Evolutionary conservation across 1,140 invertebrate genomes (phyloP).

Genomic region (Ooceraea biroi): DNA sequence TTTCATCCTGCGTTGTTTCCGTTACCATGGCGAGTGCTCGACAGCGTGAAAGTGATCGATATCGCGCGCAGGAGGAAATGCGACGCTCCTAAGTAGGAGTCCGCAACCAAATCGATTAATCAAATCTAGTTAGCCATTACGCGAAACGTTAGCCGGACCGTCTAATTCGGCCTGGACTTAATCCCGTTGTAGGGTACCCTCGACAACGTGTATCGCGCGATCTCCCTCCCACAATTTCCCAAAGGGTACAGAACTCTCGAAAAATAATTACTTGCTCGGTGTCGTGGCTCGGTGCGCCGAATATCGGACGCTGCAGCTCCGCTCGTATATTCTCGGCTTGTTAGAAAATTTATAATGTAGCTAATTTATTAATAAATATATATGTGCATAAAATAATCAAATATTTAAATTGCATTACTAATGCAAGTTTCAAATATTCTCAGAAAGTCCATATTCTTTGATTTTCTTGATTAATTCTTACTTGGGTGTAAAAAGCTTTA

Average conservation of each 20-base stretch:
- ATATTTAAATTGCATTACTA: no score
- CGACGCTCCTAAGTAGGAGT: conserved; percentile 60
- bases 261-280: conserved; percentile 38
- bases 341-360: not conserved
- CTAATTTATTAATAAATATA: conserved; percentile 39
- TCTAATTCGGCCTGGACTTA: conserved; percentile 57
- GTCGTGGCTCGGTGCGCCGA: not conserved
- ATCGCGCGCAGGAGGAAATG: conserved; percentile 51
- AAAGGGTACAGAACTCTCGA: conserved; percentile 26
- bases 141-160: conserved; percentile 13
- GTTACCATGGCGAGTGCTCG: not conserved
- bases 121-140: conserved; percentile 76
- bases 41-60: conserved; percentile 63
- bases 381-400: no score
- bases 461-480: no score
- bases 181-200: conserved; percentile 65
- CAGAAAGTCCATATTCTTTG: no score
- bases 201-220: conserved; percentile 48
- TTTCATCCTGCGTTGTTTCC: conserved; percentile 32
- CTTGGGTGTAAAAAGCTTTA: no score
- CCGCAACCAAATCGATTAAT: conserved; percentile 74
- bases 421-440: no score
- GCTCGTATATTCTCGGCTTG: not conserved
- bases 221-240: conserved; percentile 28
- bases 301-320: not conserved